Evolutionary conservation across 2,888 invertebrate species (phyloP).

Genomic region (Megastigmus dorsalis): DNA sequence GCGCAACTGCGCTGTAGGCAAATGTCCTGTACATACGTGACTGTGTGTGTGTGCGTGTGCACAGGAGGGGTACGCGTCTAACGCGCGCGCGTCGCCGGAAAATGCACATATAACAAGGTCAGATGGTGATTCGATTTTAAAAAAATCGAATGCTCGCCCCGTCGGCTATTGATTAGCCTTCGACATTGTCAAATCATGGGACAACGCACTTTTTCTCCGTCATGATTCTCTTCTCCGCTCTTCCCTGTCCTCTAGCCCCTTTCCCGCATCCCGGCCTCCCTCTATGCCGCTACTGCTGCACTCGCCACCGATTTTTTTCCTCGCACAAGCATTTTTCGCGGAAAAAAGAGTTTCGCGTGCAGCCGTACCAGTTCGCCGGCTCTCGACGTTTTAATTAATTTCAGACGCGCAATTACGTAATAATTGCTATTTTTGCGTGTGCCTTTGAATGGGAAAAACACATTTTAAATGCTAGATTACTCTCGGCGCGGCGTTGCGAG

Average conservation of each 20-base stretch:
- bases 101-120: conserved; percentile 74
- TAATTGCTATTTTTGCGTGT: conserved; percentile 11
- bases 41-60: no score
- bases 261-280: neutral
- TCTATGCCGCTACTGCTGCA: neutral
- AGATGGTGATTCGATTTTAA: conserved; percentile 74
- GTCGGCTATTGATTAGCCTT: conserved; percentile 73
- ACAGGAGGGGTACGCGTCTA: conserved; percentile 31
- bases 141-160: conserved; percentile 71
- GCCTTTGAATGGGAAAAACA: neutral
- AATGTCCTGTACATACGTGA: no score
- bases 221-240: conserved; percentile 60
- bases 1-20: conserved; percentile 53
- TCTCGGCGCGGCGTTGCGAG: neutral
- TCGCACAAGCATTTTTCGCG: conserved; percentile 15
- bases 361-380: conserved; percentile 30
- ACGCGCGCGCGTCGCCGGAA: conserved; percentile 60
- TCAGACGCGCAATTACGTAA: conserved; percentile 27
- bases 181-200: conserved; percentile 74
- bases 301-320: no score
- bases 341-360: conserved; percentile 10
- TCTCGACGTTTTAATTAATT: conserved; percentile 47
- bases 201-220: conserved; percentile 69
- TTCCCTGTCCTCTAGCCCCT: conserved; percentile 56
- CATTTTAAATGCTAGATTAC: no score